Base-by-base conservation (phyloP, 2,888 invertebrate genomes). In the Lycophotia porphyrea region DNA sequence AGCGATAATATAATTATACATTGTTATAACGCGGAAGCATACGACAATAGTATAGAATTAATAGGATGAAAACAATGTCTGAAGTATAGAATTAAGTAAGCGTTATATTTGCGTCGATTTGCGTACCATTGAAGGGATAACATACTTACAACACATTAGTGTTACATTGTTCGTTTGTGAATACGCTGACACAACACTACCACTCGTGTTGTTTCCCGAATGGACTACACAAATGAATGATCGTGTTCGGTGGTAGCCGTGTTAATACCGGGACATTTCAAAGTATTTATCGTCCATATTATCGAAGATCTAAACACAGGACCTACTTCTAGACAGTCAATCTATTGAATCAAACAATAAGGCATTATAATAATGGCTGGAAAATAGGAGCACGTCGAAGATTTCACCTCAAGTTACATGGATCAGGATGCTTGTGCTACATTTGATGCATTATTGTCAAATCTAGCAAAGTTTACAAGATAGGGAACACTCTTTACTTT, bases 11-110 rank as follows among this genome's bases (percentile, higher is more conserved):
- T 90, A 90, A 87, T 91, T 91, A 92, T 92, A 95, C 93, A 95
- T 94, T 94, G 93, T 95, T 95, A 94, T 93, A 95, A 95, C 95
- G 96, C 96, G 93, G 93, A 96, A 96, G 96, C 96, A 95, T 93
- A 96, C 96, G 95, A 95, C 95, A 95, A 94, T 92, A 95, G 93
- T 93, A 95, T 93, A 96, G 95, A 95, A 93, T 93, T 92, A 94
- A 94, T 93, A 94, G 92, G 92, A 94, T 95, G 94, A 95, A 95
- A 94, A 94, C 93, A 92, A 94, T 94, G 93, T 95, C 89, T 93
- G 93, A 93, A 94, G 93, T 93, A 93, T 88, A 88, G 93, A 92
- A 91, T 94, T 94, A 94, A 93, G 93, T 91, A 96, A 95, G 95
- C 95, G 93, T 94, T 94, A 94, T 93, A 92, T 92, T 93, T 93